Percentiles rank a stretch among this genome's conserved stretches.
These are phyloP conservation scores for Cecidostiba fungosa DNA, from an alignment of 2,888 invertebrate species.

Conservation along the genomic window DNA sequence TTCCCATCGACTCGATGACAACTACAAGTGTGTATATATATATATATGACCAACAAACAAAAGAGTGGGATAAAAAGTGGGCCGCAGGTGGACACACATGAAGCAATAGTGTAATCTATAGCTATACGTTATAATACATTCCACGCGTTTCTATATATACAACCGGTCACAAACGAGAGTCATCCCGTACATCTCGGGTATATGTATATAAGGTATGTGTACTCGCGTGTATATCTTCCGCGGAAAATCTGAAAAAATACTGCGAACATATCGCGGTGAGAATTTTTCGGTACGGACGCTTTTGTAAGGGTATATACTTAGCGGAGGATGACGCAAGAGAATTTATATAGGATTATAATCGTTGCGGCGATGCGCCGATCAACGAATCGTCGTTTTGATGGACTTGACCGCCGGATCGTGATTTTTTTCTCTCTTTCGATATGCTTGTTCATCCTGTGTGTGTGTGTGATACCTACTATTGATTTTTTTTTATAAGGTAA, in stretches of 20 bases:
- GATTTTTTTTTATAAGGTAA: no score
- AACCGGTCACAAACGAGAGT: neutral
- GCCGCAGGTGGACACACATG: neutral
- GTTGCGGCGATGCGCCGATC: neutral
- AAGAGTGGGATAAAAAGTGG: neutral
- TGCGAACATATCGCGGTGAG: conserved; percentile 38
- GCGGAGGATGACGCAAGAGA: conserved; percentile 38
- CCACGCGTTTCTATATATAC: neutral
- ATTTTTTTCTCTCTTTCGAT: neutral
- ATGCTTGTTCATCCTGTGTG: neutral
- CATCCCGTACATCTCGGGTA: neutral
- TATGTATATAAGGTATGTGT: neutral
- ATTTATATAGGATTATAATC: neutral
- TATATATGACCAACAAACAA: neutral
- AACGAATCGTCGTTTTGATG: conserved; percentile 25
- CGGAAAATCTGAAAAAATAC: conserved; percentile 52
- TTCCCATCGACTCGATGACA: neutral
- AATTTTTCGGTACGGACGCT: neutral
- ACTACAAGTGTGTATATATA: neutral
- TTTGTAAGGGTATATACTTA: neutral
- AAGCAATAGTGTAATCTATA: neutral
- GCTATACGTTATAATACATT: neutral
- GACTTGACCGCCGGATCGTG: neutral
- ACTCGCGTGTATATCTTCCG: conserved; percentile 25
- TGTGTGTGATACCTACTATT: neutral